Conservation (phyloP, 2,888 invertebrate genomes). For the Erebia epiphron region DNA sequence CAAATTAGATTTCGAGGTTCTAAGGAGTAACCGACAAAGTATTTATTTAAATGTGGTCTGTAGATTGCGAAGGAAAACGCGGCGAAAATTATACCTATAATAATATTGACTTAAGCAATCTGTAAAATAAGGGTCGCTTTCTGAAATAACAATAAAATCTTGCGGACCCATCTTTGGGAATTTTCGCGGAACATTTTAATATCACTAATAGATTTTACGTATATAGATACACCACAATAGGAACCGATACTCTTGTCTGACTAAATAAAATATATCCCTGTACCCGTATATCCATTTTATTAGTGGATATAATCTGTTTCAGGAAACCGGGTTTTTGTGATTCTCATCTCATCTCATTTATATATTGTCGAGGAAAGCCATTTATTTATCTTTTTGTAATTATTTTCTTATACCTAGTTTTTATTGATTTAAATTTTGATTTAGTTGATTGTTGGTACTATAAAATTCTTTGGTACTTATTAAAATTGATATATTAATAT, state of each 20-base stretch:
- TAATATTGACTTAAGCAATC: constrained; percentile 52
- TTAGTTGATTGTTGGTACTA: not conserved
- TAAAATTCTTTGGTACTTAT: not conserved
- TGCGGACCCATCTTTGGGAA: constrained; percentile 52
- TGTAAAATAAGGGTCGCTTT: constrained; percentile 46
- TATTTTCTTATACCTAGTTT: too few relatives aligned
- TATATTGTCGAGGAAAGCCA: not conserved
- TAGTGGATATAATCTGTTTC: constrained; percentile 16
- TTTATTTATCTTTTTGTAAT: not conserved
- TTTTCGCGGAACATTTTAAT: constrained; percentile 63
- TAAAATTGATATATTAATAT: not conserved
- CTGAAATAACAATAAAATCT: constrained; percentile 54
- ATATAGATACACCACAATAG: constrained; percentile 68
- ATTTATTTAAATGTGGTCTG: constrained; percentile 40
- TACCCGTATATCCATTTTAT: constrained; percentile 18
- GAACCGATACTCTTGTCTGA: constrained; percentile 62
- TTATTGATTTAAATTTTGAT: not conserved
- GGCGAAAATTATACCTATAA: constrained; percentile 45
- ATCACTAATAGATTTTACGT: constrained; percentile 76
- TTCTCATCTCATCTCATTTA: not conserved
- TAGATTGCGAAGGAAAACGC: constrained; percentile 39
- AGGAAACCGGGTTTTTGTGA: constrained; percentile 2
- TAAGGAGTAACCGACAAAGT: constrained; percentile 35
- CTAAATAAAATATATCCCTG: constrained; percentile 64
- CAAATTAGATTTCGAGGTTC: constrained; percentile 34